These are phyloP conservation scores for Apostichopus californicus DNA, from an alignment of 35 echinoderm and acorn worm species.

Conservation along the genomic window DNA sequence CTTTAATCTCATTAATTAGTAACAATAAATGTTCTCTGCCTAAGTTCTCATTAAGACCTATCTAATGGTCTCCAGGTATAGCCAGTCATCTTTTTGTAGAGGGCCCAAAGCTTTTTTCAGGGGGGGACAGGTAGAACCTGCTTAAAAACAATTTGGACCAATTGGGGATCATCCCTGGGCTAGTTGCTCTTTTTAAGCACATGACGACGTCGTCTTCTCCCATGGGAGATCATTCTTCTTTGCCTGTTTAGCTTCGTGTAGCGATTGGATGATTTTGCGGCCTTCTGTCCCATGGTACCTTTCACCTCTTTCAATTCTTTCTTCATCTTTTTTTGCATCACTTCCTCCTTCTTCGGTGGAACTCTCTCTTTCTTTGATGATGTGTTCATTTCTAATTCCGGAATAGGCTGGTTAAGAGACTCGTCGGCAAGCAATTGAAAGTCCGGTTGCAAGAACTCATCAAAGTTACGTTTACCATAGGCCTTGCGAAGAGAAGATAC, in stretches of 20 bases:
- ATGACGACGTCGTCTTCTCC: neutral
- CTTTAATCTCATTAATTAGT: no score
- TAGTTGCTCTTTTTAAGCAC: neutral
- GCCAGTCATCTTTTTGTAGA: no score
- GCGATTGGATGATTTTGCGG: neutral
- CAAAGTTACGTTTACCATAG: slow-evolving; percentile 15
- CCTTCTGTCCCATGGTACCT: neutral
- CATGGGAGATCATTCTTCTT: neutral
- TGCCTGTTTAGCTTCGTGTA: neutral
- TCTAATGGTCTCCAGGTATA: no score
- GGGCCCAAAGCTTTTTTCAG: no score
- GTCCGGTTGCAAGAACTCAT: slow-evolving; percentile 55
- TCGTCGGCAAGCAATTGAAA: slow-evolving; percentile 25
- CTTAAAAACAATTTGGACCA: neutral
- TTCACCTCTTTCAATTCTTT: neutral
- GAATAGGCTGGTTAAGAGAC: neutral
- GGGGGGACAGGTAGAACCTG: no score
- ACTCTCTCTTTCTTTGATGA: neutral
- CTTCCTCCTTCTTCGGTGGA: neutral
- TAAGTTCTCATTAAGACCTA: no score
- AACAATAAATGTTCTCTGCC: no score
- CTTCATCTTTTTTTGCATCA: neutral
- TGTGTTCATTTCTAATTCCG: neutral
- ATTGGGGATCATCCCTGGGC: neutral
- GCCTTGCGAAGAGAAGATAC: neutral